phyloP scores from a whole-genome alignment of 2,113 vertebrate genomes.

The Cinclus mexicanus region DNA sequence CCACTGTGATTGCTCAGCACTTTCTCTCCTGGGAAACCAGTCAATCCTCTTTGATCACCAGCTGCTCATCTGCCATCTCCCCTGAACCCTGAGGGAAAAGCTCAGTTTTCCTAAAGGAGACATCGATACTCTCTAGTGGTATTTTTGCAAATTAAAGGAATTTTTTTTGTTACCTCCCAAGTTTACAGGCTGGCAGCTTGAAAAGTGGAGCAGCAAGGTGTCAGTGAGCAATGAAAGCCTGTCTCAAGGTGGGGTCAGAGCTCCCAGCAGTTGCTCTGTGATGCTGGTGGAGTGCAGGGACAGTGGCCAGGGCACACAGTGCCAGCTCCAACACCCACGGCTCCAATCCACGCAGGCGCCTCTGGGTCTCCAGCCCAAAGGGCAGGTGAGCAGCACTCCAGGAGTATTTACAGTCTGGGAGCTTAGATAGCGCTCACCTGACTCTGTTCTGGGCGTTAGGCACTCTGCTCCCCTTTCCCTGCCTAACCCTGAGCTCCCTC shows the following conservation, averaged over 20 bases:
- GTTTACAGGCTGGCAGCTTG: background rate
- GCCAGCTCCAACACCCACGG: rapidly evolving
- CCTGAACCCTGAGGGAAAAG: background rate
- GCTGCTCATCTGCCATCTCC: background rate
- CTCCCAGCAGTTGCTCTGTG: background rate
- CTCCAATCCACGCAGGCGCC: rapidly evolving
- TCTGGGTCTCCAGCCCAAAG: rapidly evolving
- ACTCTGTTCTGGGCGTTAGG: rapidly evolving
- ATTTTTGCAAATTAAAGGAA: background rate
- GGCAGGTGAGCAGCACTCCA: background rate
- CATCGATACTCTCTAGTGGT: background rate
- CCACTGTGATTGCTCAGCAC: background rate
- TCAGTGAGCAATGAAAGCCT: background rate
- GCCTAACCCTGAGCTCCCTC: background rate
- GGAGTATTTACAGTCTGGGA: background rate
- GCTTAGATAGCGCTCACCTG: background rate
- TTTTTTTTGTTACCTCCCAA: background rate
- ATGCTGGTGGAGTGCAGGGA: background rate
- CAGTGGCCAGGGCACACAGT: rapidly evolving
- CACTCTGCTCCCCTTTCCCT: background rate
- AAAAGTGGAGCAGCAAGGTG: rapidly evolving
- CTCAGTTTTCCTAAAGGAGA: background rate
- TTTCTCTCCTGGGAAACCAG: background rate
- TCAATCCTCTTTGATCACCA: background rate
- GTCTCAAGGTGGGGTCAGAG: background rate